These are phyloP conservation scores for Oligia fasciuncula DNA, from an alignment of 2,888 invertebrate species.

Conservation along the genomic window DNA sequence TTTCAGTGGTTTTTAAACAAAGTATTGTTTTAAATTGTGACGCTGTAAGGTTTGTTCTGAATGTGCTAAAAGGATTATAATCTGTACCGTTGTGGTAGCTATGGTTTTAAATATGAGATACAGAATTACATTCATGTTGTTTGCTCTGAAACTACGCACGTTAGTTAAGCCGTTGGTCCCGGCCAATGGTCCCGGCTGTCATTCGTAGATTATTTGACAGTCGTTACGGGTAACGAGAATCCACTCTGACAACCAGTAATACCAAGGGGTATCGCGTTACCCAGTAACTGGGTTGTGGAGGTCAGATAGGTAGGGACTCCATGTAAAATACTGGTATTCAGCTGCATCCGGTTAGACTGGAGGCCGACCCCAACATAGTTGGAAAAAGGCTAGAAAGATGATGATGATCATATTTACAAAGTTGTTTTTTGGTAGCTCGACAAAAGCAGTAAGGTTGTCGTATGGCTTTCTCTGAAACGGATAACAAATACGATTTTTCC, in stretches of 20 bases:
- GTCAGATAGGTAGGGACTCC: neutral
- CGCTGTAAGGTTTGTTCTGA: neutral
- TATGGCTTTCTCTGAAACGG: neutral
- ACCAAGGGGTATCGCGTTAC: neutral
- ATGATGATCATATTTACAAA: neutral
- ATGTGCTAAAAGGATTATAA: constrained; percentile 21
- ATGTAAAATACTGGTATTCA: neutral
- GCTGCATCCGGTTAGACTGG: neutral
- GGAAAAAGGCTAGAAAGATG: neutral
- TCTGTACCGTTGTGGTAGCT: neutral
- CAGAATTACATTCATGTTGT: neutral
- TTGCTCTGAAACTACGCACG: neutral
- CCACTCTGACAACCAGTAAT: too few relatives aligned
- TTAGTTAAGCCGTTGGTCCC: neutral
- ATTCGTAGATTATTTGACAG: neutral
- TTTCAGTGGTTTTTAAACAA: constrained; percentile 13
- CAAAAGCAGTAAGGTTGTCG: neutral
- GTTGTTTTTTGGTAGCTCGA: neutral
- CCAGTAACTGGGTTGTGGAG: too few relatives aligned
- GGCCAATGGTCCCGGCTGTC: neutral
- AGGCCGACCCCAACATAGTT: neutral
- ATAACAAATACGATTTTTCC: neutral
- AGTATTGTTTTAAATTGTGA: constrained; percentile 15
- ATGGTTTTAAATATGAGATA: neutral
- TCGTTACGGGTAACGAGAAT: neutral